Base-by-base conservation (phyloP, 2,888 invertebrate species). In the Conops quadrifasciatus region DNA sequence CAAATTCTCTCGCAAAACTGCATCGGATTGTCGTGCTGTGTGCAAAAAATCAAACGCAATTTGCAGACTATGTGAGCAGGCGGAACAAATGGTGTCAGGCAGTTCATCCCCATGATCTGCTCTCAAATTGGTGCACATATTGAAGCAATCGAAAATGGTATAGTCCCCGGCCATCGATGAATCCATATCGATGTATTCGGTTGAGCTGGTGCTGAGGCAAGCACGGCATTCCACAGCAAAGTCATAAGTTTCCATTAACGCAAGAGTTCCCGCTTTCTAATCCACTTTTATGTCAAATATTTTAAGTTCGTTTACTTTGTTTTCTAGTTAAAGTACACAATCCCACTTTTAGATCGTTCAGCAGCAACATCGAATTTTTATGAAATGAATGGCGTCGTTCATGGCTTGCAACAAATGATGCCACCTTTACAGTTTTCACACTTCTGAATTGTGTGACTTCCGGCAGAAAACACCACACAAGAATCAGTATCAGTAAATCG, bases 161-260 rank as follows among this genome's bases (percentile, higher is more conserved):
- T 51, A 19, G 47, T 71, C 72, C 1, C 62, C 66, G 1, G 72
- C 59, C 2, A 75, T 53, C 1, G 71, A 49, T 2, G 75, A 73
- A 9, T 76, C 74, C 72, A 77, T 68, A 58, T 75, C 73, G 9
- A 78, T 74, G 45, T 75, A 77, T 36, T 76, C 74, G 2, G 70
- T 21, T 9, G 73, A 72, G 30, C 71, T 76, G 2, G 73, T 73
- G 45, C 70, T 75, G 2, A 77, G 69, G 30, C 78, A 78, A 5
- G 74, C 62, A 21, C 78, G 75, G 71, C 77, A 78, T 43, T 73
- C 70, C 62, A 74, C 59, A 26, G 56, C 30, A 4, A 45, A n/a
- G 71, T 67, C 7, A 71, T 28, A n/a, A 49, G 43, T 43, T 70
- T 73, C 74, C 75, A 74, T 51, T 60, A 0, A 13, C 28, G n/a